Evolutionary conservation across 2,797 vertebrate genomes (phyloP).

Genomic region (Chaetophractus vellerosus): DNA sequence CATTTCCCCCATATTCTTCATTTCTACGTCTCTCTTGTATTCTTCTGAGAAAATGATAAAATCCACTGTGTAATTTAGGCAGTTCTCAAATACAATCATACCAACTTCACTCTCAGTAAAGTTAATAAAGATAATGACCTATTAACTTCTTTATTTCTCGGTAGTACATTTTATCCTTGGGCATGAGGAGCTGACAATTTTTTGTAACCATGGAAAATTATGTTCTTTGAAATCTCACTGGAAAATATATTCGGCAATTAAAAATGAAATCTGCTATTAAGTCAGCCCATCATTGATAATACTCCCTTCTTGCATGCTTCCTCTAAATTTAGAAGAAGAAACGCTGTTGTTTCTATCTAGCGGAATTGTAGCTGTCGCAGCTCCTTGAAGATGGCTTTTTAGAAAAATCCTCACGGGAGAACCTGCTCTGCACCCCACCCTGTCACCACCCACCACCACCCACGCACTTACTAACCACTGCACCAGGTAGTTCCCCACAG

Average conservation of each 20-base stretch:
- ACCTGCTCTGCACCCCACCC: accelerated
- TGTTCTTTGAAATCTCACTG: constrained; percentile 37
- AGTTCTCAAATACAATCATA: background rate
- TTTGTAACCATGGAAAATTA: constrained; percentile 54
- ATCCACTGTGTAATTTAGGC: background rate
- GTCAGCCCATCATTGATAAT: background rate
- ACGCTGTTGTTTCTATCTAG: accelerated
- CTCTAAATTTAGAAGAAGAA: background rate
- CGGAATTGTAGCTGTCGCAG: background rate
- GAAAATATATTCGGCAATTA: constrained; percentile 62
- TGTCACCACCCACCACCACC: accelerated
- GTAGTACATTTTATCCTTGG: background rate
- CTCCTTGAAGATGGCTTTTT: background rate
- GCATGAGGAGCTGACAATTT: constrained; percentile 39
- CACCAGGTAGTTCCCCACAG: background rate
- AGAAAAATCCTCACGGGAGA: background rate
- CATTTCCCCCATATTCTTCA: accelerated
- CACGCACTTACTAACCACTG: background rate
- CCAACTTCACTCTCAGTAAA: background rate
- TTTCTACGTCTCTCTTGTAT: background rate
- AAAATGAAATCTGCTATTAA: constrained; percentile 39
- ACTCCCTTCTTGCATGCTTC: background rate
- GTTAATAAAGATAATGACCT: constrained; percentile 70
- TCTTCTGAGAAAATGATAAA: background rate
- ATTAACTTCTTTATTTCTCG: constrained; percentile 59